Conservation (phyloP, 2,113 vertebrate genomes). For the Lophochroa leadbeateri region DNA sequence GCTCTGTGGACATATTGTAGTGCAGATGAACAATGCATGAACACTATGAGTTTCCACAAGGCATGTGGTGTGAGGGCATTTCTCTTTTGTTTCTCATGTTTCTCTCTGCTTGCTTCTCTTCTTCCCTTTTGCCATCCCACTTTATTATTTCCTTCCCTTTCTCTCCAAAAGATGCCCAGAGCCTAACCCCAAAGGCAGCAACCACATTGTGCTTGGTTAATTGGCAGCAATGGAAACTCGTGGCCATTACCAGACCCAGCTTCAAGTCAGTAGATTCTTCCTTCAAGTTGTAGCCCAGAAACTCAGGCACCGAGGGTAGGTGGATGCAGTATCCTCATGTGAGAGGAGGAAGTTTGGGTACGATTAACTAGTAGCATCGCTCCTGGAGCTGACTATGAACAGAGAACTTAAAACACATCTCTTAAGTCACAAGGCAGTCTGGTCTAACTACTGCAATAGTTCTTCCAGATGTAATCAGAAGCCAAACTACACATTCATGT, state of each 20-base stretch:
- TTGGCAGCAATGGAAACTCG: neutral
- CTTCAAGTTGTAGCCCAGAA: neutral
- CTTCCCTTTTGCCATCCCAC: neutral
- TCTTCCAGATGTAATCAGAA: neutral
- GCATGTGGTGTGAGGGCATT: neutral
- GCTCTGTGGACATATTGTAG: neutral
- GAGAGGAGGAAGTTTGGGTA: neutral
- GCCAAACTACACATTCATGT: neutral
- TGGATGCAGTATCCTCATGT: neutral
- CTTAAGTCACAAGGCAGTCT: neutral
- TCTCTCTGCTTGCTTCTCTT: neutral
- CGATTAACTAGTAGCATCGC: accelerated
- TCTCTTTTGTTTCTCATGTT: neutral
- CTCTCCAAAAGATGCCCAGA: neutral
- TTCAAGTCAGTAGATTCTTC: neutral
- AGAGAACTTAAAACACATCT: neutral
- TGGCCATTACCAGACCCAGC: neutral
- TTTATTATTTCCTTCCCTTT: neutral
- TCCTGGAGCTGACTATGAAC: neutral
- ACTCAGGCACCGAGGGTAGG: neutral
- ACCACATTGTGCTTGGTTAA: neutral
- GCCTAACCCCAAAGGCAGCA: neutral
- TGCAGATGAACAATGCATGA: neutral
- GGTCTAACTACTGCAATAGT: neutral
- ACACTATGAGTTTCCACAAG: neutral